These are phyloP conservation scores for Anabas testudineus DNA, from an alignment of 2,797 vertebrate species.

Conservation along the genomic window DNA sequence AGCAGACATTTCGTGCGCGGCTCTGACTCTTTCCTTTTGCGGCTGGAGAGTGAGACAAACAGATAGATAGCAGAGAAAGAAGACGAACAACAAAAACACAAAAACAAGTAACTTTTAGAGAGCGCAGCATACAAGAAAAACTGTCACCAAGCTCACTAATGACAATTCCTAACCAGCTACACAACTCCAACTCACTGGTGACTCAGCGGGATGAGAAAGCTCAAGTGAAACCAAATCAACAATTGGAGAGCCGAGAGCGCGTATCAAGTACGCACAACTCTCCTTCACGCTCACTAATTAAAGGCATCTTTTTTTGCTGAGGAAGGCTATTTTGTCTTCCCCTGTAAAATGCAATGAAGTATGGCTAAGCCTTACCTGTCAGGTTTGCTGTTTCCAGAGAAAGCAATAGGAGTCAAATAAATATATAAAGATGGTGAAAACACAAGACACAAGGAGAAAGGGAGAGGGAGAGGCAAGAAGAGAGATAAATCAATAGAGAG, in stretches of 20 bases:
- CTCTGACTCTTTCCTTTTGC: slow-evolving; percentile 96
- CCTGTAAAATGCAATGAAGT: slow-evolving; percentile 75
- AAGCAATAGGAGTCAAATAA: slow-evolving; percentile 85
- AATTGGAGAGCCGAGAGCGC: slow-evolving; percentile 22
- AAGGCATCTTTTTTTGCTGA: slow-evolving; percentile 71
- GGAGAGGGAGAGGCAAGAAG: slow-evolving; percentile 78
- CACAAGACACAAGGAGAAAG: slow-evolving; percentile 82
- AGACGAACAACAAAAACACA: slow-evolving; percentile 43
- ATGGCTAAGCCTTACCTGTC: slow-evolving; percentile 92
- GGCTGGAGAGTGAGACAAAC: slow-evolving; percentile 74
- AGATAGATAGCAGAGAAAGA: slow-evolving; percentile 19
- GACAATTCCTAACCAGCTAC: slow-evolving; percentile 4
- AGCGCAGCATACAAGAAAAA: slow-evolving; percentile 9
- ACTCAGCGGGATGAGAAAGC: slow-evolving; percentile 6
- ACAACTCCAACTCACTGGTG: slow-evolving; percentile 17
- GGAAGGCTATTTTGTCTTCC: slow-evolving; percentile 65
- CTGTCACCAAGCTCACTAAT: slow-evolving; percentile 9
- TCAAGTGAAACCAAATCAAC: slow-evolving; percentile 20
- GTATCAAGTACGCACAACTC: slow-evolving; percentile 42
- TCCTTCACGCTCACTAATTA: slow-evolving; percentile 69
- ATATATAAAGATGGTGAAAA: slow-evolving; percentile 82
- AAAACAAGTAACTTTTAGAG: slow-evolving; percentile 34
- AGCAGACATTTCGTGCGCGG: slow-evolving; percentile 95
- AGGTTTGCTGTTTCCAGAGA: slow-evolving; percentile 94
- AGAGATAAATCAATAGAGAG: slow-evolving; percentile 84